Percentiles rank a stretch among this genome's conserved stretches.
These are phyloP conservation scores for Crocuta crocuta DNA, from an alignment of 2,113 vertebrate genomes.

Conservation along the genomic window DNA sequence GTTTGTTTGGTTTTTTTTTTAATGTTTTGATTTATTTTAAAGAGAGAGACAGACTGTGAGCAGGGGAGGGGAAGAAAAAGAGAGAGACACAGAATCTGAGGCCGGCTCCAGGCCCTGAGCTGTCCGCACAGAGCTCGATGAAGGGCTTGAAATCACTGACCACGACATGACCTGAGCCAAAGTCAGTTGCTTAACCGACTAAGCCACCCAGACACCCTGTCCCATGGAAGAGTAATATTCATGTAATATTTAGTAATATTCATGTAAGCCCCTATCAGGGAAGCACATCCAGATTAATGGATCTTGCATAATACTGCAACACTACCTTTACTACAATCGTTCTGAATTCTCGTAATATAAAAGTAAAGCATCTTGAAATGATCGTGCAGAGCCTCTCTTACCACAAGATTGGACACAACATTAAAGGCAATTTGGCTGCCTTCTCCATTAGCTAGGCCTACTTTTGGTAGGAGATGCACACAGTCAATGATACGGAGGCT, in stretches of 20 bases:
- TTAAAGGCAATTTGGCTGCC: neutral
- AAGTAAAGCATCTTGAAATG: constrained; percentile 16
- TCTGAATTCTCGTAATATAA: constrained; percentile 7
- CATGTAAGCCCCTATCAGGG: neutral
- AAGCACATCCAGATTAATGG: neutral
- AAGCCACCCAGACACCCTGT: neutral
- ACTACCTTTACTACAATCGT: neutral
- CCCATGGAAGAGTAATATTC: neutral
- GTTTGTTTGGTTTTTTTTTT: too few relatives aligned
- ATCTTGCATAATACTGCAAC: neutral
- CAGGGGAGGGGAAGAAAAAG: too few relatives aligned
- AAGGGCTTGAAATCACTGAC: too few relatives aligned
- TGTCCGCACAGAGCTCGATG: too few relatives aligned
- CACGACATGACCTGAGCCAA: too few relatives aligned
- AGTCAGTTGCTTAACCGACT: too few relatives aligned
- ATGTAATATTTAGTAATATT: neutral
- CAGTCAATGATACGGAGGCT: neutral
- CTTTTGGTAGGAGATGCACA: neutral
- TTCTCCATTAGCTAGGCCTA: neutral
- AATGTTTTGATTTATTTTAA: too few relatives aligned
- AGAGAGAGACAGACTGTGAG: too few relatives aligned
- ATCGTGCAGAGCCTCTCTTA: neutral
- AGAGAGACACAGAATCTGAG: too few relatives aligned
- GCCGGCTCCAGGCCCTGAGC: too few relatives aligned
- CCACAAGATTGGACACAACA: neutral